Evolutionary conservation across 23 tunicate genomes (phyloP).

Genomic region (Halocynthia roretzi): DNA sequence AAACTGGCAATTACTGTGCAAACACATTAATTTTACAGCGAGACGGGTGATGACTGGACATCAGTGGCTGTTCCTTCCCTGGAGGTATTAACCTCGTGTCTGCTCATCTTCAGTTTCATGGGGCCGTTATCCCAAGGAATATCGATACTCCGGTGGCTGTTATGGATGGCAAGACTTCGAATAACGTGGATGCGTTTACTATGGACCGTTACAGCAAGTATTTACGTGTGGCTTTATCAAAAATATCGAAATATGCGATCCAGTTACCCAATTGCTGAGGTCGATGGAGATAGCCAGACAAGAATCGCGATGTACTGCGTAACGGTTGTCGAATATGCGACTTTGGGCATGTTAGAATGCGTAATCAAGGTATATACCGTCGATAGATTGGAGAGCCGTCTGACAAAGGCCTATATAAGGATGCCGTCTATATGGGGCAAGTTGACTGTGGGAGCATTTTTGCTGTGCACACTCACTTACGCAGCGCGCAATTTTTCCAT

Average conservation of each 20-base stretch:
- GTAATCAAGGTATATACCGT: background rate
- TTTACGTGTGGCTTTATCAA: background rate
- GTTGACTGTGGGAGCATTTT: background rate
- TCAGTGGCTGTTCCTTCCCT: background rate
- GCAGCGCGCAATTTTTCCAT: constrained; percentile 3
- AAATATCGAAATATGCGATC: background rate
- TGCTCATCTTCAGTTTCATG: background rate
- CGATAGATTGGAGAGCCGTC: background rate
- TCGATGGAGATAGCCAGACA: background rate
- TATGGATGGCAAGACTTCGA: constrained; percentile 3
- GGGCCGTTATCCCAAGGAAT: constrained; percentile 14
- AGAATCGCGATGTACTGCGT: background rate
- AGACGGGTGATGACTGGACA: too few species aligned
- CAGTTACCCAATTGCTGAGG: background rate
- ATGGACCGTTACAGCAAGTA: constrained; percentile 2
- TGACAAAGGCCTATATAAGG: background rate
- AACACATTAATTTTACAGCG: too few species aligned
- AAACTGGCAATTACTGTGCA: too few species aligned
- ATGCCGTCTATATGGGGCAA: background rate
- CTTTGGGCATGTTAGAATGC: background rate
- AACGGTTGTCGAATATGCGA: background rate
- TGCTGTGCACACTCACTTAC: background rate
- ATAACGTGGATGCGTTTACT: constrained; percentile 11
- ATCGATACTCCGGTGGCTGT: background rate
- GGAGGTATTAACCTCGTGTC: constrained; percentile 2